Conservation (phyloP, 2,888 invertebrate genomes). For the Chouioia cunea region DNA sequence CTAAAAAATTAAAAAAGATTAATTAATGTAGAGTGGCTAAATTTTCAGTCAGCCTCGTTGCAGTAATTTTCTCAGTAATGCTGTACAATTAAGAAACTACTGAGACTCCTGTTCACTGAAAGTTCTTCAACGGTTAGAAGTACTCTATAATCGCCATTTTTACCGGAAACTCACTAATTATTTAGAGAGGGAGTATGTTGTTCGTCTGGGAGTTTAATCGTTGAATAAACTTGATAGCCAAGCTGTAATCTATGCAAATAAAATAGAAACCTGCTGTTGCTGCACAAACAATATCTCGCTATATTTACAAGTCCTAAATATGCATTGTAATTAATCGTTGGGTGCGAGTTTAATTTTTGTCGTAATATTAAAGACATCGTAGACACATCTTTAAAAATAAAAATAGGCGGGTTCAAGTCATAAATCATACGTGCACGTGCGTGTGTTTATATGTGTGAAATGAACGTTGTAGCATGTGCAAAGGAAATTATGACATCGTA, state of each 20-base stretch:
- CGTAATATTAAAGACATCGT: background rate
- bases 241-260: conserved; percentile 3
- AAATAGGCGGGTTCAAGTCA: background rate
- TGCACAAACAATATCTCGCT: background rate
- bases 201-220: background rate
- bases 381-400: conserved; percentile 14
- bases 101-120: too few relatives aligned
- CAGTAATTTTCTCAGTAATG: too few relatives aligned
- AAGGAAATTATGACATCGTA: conserved; percentile 32
- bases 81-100: too few relatives aligned
- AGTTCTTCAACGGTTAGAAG: too few relatives aligned
- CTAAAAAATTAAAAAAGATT: too few relatives aligned
- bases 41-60: too few relatives aligned
- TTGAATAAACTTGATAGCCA: background rate
- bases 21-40: too few relatives aligned
- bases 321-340: conserved; percentile 1
- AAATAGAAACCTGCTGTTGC: background rate
- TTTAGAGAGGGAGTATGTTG: too few relatives aligned
- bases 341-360: background rate
- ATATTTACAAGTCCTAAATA: conserved; percentile 17
- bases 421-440: conserved; percentile 14
- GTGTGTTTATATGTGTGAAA: conserved; percentile 2
- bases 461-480: conserved; percentile 12
- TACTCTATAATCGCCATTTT: too few relatives aligned
- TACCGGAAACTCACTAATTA: too few relatives aligned